Percentiles rank a stretch among this genome's conserved stretches.
phyloP scores from a whole-genome alignment of 2,113 vertebrate species.

The Enhydra lutris region DNA sequence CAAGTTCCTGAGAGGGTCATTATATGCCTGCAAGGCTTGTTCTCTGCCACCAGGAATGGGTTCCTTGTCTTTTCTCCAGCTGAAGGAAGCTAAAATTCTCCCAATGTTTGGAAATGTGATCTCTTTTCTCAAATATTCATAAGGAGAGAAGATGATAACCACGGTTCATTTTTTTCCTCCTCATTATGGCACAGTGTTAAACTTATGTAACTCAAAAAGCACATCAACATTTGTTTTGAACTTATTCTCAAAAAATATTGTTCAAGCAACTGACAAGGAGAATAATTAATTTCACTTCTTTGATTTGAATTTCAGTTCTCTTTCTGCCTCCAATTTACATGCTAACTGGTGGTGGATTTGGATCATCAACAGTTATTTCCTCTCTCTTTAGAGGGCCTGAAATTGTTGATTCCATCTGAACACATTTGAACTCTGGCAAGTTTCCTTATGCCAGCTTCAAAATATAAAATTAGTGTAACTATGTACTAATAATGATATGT shows the following conservation, averaged over 20 bases:
- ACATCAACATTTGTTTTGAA: not conserved
- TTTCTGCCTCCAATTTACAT: not conserved
- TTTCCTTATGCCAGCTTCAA: not conserved
- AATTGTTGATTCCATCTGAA: not conserved
- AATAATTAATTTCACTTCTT: constrained; percentile 16
- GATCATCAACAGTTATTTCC: not conserved
- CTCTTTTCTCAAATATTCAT: not conserved
- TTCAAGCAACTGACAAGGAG: not conserved
- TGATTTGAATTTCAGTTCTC: constrained; percentile 33
- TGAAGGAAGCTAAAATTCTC: not conserved
- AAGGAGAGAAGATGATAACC: not conserved
- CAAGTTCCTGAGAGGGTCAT: not conserved
- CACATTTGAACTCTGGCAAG: not conserved
- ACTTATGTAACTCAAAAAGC: not conserved
- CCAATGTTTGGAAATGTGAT: not conserved
- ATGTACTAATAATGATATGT: not conserved
- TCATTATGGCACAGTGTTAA: not conserved
- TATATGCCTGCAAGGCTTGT: not conserved
- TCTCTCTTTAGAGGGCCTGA: not conserved
- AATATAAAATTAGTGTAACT: not conserved
- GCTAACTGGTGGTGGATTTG: not conserved
- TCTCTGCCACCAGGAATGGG: not conserved
- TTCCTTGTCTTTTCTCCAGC: not conserved
- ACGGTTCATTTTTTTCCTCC: not conserved
- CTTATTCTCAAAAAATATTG: not conserved